A percentile compares a stretch with the other conserved stretches of the same genome.
Conservation (phyloP, 53 echinoderm and acorn worm species). For the Luidia sarsii region DNA sequence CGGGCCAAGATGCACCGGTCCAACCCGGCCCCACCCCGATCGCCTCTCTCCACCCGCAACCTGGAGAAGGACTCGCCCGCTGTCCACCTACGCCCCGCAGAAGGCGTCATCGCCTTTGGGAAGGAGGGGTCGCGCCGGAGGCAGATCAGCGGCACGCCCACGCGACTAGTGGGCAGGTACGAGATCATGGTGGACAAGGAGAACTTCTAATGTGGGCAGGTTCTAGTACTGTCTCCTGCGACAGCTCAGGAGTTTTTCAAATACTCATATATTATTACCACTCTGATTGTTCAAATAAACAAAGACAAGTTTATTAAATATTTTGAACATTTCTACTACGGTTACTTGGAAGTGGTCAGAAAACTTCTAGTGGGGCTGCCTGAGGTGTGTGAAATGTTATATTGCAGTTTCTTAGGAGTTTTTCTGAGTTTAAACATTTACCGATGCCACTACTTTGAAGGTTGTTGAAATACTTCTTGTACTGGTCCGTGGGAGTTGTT, state of each 20-base stretch:
- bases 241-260: background rate
- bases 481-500: too few species aligned
- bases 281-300: background rate
- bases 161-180: slow-evolving; percentile 64
- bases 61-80: slow-evolving; percentile 65
- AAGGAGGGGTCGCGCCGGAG: slow-evolving; percentile 30
- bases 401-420: too few species aligned
- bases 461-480: too few species aligned
- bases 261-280: background rate
- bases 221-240: too few species aligned
- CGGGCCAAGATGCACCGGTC: slow-evolving; percentile 29
- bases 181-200: slow-evolving; percentile 73
- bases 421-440: too few species aligned
- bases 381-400: too few species aligned
- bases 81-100: slow-evolving; percentile 10
- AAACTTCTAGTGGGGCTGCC: too few species aligned
- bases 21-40: slow-evolving; percentile 34
- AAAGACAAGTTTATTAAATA: too few species aligned
- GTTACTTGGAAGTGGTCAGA: too few species aligned
- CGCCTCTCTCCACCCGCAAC: slow-evolving; percentile 83
- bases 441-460: too few species aligned
- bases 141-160: slow-evolving; percentile 30
- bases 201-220: slow-evolving; percentile 53
- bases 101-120: slow-evolving; percentile 9
- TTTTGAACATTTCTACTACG: too few species aligned